These are phyloP conservation scores for Hipparchia sbordonii DNA, from an alignment of 2,888 invertebrate genomes.

Conservation along the genomic window DNA sequence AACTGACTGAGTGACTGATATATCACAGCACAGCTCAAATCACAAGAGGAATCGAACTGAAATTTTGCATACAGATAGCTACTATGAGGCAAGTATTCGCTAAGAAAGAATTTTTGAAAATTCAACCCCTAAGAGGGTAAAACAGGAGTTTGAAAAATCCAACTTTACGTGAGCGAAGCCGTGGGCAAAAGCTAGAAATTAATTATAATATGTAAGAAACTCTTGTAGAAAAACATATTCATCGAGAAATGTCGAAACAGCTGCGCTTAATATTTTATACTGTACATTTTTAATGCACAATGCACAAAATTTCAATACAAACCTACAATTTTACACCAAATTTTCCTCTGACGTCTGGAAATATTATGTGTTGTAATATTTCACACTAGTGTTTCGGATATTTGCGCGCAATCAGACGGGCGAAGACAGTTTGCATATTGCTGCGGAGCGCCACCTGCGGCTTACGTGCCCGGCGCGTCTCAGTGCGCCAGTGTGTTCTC, in stretches of 20 bases:
- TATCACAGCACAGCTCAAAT: too few species aligned
- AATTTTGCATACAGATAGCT: too few species aligned
- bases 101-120: too few species aligned
- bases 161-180: too few species aligned
- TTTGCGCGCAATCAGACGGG: constrained; percentile 48
- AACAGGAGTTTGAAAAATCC: too few species aligned
- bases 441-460: constrained; percentile 60
- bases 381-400: constrained; percentile 41
- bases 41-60: too few species aligned
- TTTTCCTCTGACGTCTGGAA: constrained; percentile 31
- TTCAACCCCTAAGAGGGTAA: too few species aligned
- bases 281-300: not conserved
- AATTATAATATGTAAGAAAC: not conserved
- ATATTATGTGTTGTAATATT: constrained; percentile 42
- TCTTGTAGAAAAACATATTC: not conserved
- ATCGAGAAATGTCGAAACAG: not conserved
- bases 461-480: constrained; percentile 45
- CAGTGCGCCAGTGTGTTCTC: constrained; percentile 49
- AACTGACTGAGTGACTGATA: too few species aligned
- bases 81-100: too few species aligned
- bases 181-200: too few species aligned
- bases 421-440: constrained; percentile 57
- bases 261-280: not conserved
- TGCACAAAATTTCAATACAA: constrained; percentile 5
- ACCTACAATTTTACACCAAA: constrained; percentile 12